Percentiles rank a stretch among this genome's conserved stretches.
Evolutionary conservation across 2,113 vertebrate species (phyloP).

Genomic region (Nyctereutes procyonoides): DNA sequence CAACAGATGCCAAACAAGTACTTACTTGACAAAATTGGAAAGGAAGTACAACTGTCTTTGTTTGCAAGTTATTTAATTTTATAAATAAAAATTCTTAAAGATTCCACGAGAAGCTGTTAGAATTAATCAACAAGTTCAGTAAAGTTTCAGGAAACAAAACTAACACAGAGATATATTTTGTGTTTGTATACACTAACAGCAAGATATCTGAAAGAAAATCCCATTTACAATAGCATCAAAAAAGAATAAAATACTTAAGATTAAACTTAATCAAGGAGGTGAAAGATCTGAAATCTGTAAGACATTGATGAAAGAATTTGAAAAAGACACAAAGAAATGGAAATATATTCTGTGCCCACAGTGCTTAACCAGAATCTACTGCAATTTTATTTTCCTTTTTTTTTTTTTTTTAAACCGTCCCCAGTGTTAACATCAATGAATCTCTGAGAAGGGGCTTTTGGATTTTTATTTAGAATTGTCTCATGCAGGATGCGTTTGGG

Average conservation of each 20-base stretch:
- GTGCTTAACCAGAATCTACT: neutral
- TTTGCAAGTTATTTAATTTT: neutral
- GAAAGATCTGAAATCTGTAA: neutral
- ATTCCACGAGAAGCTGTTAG: neutral
- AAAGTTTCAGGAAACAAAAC: neutral
- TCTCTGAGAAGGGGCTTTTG: neutral
- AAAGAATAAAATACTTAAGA: neutral
- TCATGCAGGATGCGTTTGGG: neutral
- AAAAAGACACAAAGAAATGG: neutral
- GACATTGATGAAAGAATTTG: neutral
- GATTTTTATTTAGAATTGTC: neutral
- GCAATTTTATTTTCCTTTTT: neutral
- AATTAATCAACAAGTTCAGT: neutral
- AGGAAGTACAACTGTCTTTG: neutral
- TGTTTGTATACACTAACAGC: neutral
- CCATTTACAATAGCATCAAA: neutral
- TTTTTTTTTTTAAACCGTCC: neutral
- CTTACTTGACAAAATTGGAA: neutral
- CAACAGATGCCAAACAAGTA: neutral
- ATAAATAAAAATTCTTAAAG: neutral
- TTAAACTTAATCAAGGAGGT: neutral
- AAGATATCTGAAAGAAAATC: neutral
- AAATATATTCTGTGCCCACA: neutral
- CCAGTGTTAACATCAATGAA: neutral
- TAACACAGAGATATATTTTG: neutral